Base-by-base conservation (phyloP, 2,888 invertebrate genomes). In the Amiota minor region DNA sequence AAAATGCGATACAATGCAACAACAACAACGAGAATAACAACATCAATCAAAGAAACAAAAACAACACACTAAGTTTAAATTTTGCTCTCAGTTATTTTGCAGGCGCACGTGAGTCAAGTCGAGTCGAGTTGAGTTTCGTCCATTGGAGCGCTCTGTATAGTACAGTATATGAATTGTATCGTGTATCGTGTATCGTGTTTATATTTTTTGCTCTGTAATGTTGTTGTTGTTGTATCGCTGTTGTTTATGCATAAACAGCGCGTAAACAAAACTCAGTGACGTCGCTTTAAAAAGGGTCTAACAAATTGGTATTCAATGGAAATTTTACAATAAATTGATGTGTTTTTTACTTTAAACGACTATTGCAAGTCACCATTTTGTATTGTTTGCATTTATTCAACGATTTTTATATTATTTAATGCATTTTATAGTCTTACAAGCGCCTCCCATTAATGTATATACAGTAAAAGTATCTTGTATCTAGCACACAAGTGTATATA, bases 261-360 rank as follows among this genome's bases (percentile, higher is more conserved):
- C 74, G 87, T 89, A 89, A 89, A 89, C 89, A 89, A 86, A 77
- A 72, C 59, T 69, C 89, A 89, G 89, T 78, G 89, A 82, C 83
- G 89, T 79, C 80, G 77, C 69, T 67, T 67, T 20, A 9, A n/a
- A 16, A 8, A 56, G 77, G 86, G 80, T 73, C 20, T 50, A n/a
- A 10, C 12, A 50, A 50, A 50, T 50, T n/a, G n/a, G 53, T 10
- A 50, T 64, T 1, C 20, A 35, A 64, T 35, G 35, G 14, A 16
- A 8, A 16, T 49, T 2, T 47, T 50, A 49, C 18, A 49, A 12
- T 50, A 1, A 16, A 47, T 67, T 49, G n/a, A n/a, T n/a, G n/a
- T n/a, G n/a, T n/a, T 16, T 10, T 1, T 10, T 67, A 16, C n/a
- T 47, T 12, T 67, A 35, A 35, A 35, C 6, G 2, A 2, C 35